phyloP scores from a whole-genome alignment of 2,797 vertebrate species.

The Pseudopleuronectes americanus region DNA sequence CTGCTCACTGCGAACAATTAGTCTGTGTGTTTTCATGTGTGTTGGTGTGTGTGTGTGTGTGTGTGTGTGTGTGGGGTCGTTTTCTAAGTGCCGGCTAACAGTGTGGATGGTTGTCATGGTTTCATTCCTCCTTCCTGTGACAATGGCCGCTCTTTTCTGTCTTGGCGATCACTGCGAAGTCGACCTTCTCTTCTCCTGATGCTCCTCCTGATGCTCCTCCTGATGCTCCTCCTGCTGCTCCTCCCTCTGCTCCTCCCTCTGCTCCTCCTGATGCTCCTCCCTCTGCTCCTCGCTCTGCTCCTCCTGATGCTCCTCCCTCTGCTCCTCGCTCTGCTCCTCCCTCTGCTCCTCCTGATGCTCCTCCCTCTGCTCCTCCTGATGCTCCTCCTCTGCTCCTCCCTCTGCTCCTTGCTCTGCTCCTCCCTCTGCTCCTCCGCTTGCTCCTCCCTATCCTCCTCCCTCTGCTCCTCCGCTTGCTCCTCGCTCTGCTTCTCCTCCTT shows the following conservation, averaged over 20 bases:
- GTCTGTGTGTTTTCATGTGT: conserved; percentile 31
- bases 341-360: conserved; percentile 15
- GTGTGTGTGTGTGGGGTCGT: conserved; percentile 27
- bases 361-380: background rate
- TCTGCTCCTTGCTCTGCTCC: too few relatives aligned
- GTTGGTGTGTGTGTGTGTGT: background rate
- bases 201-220: conserved; percentile 1
- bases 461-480: conserved; percentile 3
- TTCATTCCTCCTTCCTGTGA: conserved; percentile 69
- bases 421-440: background rate
- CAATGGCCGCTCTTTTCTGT: conserved; percentile 70
- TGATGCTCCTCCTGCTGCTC: background rate
- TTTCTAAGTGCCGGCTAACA: conserved; percentile 60
- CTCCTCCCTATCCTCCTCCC: too few relatives aligned
- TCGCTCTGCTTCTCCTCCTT: too few relatives aligned
- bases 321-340: conserved; percentile 7
- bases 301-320: conserved; percentile 31
- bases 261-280: background rate
- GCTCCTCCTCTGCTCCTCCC: background rate
- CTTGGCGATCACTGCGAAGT: conserved; percentile 52
- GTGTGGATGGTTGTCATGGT: conserved; percentile 79
- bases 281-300: conserved; percentile 7
- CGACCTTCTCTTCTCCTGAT: conserved; percentile 21
- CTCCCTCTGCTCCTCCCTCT: background rate
- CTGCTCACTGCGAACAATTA: conserved; percentile 61